Evolutionary conservation across 2,113 vertebrate species (phyloP).

Genomic region (Miniopterus natalensis): DNA sequence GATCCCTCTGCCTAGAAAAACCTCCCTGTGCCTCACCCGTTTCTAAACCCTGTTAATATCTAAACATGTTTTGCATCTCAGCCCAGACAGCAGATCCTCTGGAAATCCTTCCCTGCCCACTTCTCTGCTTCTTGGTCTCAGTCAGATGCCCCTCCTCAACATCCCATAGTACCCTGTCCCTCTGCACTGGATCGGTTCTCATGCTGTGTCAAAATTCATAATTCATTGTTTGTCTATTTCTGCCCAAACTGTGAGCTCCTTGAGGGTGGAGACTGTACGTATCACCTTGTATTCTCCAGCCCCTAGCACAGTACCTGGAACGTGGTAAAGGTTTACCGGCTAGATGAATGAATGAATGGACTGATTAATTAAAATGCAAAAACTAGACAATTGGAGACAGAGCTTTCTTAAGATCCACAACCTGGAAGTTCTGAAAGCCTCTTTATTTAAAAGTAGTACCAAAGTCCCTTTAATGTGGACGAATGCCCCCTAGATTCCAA

Average conservation of each 20-base stretch:
- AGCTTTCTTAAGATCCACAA: neutral
- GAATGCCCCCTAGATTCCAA: neutral
- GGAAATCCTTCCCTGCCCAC: neutral
- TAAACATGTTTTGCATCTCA: neutral
- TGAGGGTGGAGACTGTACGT: neutral
- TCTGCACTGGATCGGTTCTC: neutral
- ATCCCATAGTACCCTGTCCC: neutral
- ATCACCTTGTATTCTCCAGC: neutral
- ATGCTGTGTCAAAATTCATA: neutral
- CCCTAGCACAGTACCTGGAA: neutral
- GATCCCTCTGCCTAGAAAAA: neutral
- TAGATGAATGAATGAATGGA: neutral
- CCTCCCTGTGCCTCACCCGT: no score
- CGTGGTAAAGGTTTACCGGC: neutral
- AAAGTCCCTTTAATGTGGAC: neutral
- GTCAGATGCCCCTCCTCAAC: neutral
- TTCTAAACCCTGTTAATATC: neutral
- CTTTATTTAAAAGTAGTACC: slow-evolving; percentile 42
- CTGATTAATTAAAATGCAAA: neutral
- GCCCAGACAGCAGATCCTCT: neutral
- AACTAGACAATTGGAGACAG: slow-evolving; percentile 21
- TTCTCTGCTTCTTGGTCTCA: neutral
- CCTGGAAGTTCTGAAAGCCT: slow-evolving; percentile 37
- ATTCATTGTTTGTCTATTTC: neutral
- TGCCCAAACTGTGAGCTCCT: neutral